These are phyloP conservation scores for Grantiella picta DNA, from an alignment of 2,113 vertebrate species.

Conservation along the genomic window DNA sequence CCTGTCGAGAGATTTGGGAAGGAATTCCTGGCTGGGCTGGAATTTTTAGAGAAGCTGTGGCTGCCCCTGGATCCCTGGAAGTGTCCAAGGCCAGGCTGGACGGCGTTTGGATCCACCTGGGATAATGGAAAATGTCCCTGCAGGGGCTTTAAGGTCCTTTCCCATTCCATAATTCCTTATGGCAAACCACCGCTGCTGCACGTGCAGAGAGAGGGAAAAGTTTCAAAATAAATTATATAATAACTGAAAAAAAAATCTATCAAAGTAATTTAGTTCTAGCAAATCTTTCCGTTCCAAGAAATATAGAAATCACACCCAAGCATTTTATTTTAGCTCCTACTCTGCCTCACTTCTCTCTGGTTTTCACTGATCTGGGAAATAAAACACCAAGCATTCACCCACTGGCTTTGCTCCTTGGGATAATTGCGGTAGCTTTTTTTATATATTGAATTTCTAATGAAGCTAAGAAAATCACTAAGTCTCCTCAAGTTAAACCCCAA, in stretches of 20 bases:
- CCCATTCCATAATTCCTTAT: rapidly evolving
- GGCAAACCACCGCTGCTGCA: rapidly evolving
- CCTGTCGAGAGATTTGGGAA: not conserved
- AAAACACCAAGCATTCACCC: not conserved
- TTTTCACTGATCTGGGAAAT: not conserved
- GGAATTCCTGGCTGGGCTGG: not conserved
- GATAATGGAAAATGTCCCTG: not conserved
- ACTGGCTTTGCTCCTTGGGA: not conserved
- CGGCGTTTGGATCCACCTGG: not conserved
- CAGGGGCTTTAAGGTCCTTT: not conserved
- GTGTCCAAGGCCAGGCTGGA: not conserved
- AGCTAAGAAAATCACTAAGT: not conserved
- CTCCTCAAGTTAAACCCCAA: not conserved
- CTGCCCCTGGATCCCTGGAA: not conserved
- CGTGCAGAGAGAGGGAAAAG: rapidly evolving
- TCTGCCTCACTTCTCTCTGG: not conserved
- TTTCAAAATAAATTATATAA: not conserved
- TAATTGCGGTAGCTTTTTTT: too few relatives aligned
- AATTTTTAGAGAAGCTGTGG: not conserved
- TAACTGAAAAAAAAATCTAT: not conserved
- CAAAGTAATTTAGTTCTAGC: not conserved
- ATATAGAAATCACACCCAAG: not conserved
- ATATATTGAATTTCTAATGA: not conserved
- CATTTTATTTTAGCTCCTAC: not conserved
- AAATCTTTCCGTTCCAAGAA: not conserved